Base-by-base conservation (phyloP, 2,797 vertebrate genomes). In the Sebastes alutus region DNA sequence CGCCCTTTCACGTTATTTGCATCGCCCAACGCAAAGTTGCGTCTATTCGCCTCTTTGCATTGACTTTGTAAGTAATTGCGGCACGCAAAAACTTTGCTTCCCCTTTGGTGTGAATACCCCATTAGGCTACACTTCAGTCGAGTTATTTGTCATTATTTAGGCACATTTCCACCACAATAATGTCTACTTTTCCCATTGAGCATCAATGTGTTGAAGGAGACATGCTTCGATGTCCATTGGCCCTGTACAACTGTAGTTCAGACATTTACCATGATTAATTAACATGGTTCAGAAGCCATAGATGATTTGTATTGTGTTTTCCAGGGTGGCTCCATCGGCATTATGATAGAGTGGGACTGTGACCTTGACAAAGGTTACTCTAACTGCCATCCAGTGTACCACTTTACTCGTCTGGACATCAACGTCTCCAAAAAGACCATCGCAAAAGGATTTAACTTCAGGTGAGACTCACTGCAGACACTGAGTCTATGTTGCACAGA, bases 271-370 rank as follows among this genome's bases (percentile, higher is more conserved):
- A 33, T 65, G n/a, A 61, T 55, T 11, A 55, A 49, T 33, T 52
- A 16, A 67, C 49, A 9, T 52, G 35, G 3, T 30, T 32, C 38
- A 12, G 11, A 25, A 42, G 25, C 30, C 12, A 29, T 46, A 38
- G 18, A 3, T 2, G 10, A 10, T 35, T 35, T 42, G 18, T 2
- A 1, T 14, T 71, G 6, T 82, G 33, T 59, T 1, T 88, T 74
- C 5, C 84, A 99, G 97, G 98, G 98, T 2, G 97, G 96, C 70
- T 96, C 97, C 60, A 96, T 98, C 78, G 95, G 96, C 72, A 94
- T 99, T 85, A 88, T 96, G 90, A 98, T 99, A 3, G 90, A 96
- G 49, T 99, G 98, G 98, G 83, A 96, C 88, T 99, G 98, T 92
- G 96, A 99, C 92, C 96, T 99, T 27, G 98, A 99, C 91, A 96